These are phyloP conservation scores for Peribatodes rhomboidaria DNA, from an alignment of 2,888 invertebrate species.

Conservation along the genomic window DNA sequence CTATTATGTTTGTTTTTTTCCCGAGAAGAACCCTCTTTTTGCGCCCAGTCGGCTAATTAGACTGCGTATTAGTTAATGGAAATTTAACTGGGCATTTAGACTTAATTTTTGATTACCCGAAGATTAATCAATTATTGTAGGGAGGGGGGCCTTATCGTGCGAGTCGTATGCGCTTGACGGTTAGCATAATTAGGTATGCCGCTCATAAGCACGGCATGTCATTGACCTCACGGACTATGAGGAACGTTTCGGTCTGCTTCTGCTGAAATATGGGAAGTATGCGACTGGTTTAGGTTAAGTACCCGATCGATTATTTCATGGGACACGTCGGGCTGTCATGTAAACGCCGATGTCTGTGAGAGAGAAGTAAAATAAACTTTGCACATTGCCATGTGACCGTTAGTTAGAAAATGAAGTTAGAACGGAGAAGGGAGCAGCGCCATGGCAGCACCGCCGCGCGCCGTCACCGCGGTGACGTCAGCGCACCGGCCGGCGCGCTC, in stretches of 20 bases:
- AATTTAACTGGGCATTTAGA: slow-evolving; percentile 31
- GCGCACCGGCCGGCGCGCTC: slow-evolving; percentile 51
- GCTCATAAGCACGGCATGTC: slow-evolving; percentile 62
- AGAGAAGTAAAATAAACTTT: background rate
- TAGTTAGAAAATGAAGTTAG: slow-evolving; percentile 24
- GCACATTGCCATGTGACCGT: background rate
- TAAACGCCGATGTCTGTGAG: no score
- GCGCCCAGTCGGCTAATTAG: background rate
- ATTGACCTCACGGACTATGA: slow-evolving; percentile 70
- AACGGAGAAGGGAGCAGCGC: slow-evolving; percentile 54
- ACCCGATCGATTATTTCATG: background rate
- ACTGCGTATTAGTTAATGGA: slow-evolving; percentile 5
- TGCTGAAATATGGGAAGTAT: slow-evolving; percentile 71
- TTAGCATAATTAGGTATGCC: slow-evolving; percentile 55
- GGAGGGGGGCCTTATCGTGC: slow-evolving; percentile 36
- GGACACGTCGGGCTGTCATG: no score
- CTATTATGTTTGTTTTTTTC: no score
- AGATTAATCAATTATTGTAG: slow-evolving; percentile 23
- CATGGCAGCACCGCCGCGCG: slow-evolving; percentile 47
- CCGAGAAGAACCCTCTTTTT: no score
- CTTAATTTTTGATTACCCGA: slow-evolving; percentile 23
- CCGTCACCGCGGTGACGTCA: slow-evolving; percentile 62
- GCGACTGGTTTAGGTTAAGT: slow-evolving; percentile 71
- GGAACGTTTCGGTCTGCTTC: slow-evolving; percentile 76
- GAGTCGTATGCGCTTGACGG: slow-evolving; percentile 55